A percentile compares a stretch with the other conserved stretches of the same genome.
Evolutionary conservation across 1,140 invertebrate species (phyloP).

Genomic region (Leptinotarsa lineolata): DNA sequence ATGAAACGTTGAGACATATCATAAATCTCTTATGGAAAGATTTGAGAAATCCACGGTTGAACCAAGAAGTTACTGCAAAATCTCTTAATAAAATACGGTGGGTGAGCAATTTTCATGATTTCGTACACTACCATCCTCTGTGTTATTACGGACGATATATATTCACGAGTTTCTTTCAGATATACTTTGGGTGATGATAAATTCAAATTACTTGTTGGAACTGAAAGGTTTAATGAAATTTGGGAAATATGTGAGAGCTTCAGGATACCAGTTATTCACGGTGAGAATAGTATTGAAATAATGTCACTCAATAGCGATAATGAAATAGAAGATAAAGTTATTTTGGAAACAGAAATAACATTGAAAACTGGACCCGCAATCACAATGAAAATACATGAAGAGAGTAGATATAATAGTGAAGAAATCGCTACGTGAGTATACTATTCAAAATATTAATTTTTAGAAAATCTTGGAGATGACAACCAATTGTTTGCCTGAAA

Average conservation of each 20-base stretch:
- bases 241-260: conserved; percentile 35
- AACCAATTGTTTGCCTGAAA: too few species aligned
- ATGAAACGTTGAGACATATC: conserved; percentile 11
- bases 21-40: conserved; percentile 10
- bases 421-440: too few species aligned
- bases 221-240: conserved; percentile 8
- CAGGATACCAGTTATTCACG: conserved; percentile 27
- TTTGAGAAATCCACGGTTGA: background rate
- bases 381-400: conserved; percentile 79
- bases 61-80: conserved; percentile 18
- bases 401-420: conserved; percentile 57
- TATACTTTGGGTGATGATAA: conserved; percentile 23
- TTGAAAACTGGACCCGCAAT: conserved; percentile 76
- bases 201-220: conserved; percentile 17
- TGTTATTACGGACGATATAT: background rate
- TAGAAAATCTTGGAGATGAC: background rate
- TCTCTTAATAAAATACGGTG: conserved; percentile 17
- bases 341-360: conserved; percentile 80
- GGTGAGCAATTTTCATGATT: background rate
- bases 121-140: background rate
- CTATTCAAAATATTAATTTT: background rate
- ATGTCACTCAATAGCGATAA: background rate
- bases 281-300: conserved; percentile 1
- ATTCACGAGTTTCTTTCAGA: background rate
- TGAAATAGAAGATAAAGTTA: conserved; percentile 62